A percentile compares a stretch with the other conserved stretches of the same genome.
phyloP scores from a whole-genome alignment of 2,888 invertebrate genomes.

The Troglohyphantes excavatus region DNA sequence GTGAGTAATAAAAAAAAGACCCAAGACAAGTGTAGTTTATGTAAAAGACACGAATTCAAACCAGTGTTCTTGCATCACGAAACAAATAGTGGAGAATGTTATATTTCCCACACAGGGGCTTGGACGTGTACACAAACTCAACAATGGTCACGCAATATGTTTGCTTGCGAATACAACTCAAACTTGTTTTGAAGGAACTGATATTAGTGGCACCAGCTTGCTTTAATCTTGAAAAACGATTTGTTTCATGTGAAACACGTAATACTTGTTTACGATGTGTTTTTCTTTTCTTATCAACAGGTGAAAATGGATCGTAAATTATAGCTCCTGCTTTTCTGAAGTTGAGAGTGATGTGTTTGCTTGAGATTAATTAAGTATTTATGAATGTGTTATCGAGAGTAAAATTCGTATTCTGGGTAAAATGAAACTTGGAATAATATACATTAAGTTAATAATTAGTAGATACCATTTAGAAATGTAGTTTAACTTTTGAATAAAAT shows the following conservation, averaged over 20 bases:
- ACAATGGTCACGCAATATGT: slow-evolving; percentile 61
- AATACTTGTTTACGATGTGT: not conserved
- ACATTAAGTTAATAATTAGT: too few species aligned
- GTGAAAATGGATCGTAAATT: not conserved
- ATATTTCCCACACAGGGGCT: slow-evolving; percentile 54
- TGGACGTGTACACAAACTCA: slow-evolving; percentile 23
- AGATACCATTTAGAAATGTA: too few species aligned
- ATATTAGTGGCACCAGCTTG: slow-evolving; percentile 11
- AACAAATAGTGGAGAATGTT: slow-evolving; percentile 58
- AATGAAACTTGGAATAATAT: too few species aligned
- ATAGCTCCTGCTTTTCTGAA: too few species aligned
- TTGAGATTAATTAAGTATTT: too few species aligned
- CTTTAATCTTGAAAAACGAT: slow-evolving; percentile 17
- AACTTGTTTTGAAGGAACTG: slow-evolving; percentile 37
- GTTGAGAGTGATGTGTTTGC: too few species aligned
- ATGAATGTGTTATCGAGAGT: too few species aligned
- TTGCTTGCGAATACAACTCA: slow-evolving; percentile 36
- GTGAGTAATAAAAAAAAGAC: slow-evolving; percentile 30
- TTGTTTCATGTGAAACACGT: slow-evolving; percentile 7
- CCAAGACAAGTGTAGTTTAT: slow-evolving; percentile 36
- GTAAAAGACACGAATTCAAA: slow-evolving; percentile 59
- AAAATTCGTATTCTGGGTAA: too few species aligned
- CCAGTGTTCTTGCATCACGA: slow-evolving; percentile 62
- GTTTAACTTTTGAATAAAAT: too few species aligned
- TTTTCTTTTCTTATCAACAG: slow-evolving; percentile 33